Conservation (phyloP, 35 echinoderm and acorn worm species). For the Apostichopus californicus region DNA sequence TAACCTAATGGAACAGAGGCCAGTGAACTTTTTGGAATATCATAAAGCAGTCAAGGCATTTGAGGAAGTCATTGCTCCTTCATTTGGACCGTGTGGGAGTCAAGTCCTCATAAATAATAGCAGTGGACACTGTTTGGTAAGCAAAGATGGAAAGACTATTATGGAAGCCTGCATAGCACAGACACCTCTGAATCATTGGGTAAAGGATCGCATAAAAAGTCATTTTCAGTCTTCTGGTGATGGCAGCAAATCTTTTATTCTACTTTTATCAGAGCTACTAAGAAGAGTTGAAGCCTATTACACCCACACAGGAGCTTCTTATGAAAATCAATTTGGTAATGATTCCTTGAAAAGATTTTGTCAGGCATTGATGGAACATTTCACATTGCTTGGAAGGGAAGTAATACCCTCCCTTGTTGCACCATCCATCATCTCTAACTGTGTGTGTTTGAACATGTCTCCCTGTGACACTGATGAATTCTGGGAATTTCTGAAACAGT, state of each 20-base stretch:
- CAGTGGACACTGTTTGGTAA: not conserved
- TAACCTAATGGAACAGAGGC: not conserved
- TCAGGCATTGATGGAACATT: not conserved
- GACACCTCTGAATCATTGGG: not conserved
- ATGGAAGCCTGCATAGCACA: not conserved
- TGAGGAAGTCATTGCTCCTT: not conserved
- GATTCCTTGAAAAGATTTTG: slow-evolving; percentile 10
- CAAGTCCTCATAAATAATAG: not conserved
- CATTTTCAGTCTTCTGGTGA: slow-evolving; percentile 3
- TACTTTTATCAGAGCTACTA: not conserved
- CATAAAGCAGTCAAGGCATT: not conserved
- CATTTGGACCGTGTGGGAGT: slow-evolving; percentile 29
- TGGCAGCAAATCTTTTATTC: slow-evolving; percentile 8
- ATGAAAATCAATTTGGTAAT: not conserved
- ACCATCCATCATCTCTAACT: not conserved
- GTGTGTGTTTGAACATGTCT: not conserved
- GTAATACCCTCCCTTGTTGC: not conserved
- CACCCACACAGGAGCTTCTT: not conserved
- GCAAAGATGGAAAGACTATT: slow-evolving; percentile 8
- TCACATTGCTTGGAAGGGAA: slow-evolving; percentile 23
- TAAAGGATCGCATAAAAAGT: not conserved
- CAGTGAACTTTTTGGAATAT: not conserved
- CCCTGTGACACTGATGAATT: not conserved
- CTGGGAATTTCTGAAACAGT: not conserved
- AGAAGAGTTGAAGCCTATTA: not conserved